These are phyloP conservation scores for Apotomis betuletana DNA, from an alignment of 2,888 invertebrate genomes.

Conservation along the genomic window DNA sequence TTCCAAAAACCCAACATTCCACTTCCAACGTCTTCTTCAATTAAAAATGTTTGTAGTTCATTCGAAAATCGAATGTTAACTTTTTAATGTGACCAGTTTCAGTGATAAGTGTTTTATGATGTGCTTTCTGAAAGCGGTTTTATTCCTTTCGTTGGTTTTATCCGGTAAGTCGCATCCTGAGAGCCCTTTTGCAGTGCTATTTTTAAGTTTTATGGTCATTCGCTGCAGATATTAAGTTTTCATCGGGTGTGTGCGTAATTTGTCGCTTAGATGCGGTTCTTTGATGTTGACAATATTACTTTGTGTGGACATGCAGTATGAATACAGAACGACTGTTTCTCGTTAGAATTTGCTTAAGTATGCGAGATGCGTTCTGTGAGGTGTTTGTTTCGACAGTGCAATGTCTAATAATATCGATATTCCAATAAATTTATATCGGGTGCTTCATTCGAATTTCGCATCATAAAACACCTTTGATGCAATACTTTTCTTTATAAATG, in stretches of 20 bases:
- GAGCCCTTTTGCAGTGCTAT: conserved; percentile 66
- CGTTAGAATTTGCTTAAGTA: conserved; percentile 24
- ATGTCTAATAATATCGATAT: conserved; percentile 19
- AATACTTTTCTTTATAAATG: too few relatives aligned
- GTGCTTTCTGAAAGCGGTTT: conserved; percentile 64
- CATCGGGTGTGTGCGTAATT: conserved; percentile 57
- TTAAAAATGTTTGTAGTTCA: conserved; percentile 58
- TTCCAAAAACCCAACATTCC: conserved; percentile 55
- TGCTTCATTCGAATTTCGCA: conserved; percentile 5
- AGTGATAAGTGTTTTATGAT: conserved; percentile 66
- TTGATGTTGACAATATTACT: conserved; percentile 52
- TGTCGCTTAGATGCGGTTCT: conserved; percentile 49
- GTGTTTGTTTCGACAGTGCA: conserved; percentile 28
- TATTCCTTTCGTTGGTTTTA: conserved; percentile 66
- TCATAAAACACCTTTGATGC: background rate
- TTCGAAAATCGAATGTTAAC: conserved; percentile 44
- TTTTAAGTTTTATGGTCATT: conserved; percentile 74
- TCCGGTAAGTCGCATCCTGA: conserved; percentile 77
- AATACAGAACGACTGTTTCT: conserved; percentile 31
- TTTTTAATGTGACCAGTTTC: conserved; percentile 52
- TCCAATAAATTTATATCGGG: background rate
- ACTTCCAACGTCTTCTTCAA: conserved; percentile 54
- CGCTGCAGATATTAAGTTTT: conserved; percentile 71
- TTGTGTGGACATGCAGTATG: conserved; percentile 30
- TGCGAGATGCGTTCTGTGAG: conserved; percentile 34